phyloP scores from a whole-genome alignment of 2,113 vertebrate species.

The Athene noctua region DNA sequence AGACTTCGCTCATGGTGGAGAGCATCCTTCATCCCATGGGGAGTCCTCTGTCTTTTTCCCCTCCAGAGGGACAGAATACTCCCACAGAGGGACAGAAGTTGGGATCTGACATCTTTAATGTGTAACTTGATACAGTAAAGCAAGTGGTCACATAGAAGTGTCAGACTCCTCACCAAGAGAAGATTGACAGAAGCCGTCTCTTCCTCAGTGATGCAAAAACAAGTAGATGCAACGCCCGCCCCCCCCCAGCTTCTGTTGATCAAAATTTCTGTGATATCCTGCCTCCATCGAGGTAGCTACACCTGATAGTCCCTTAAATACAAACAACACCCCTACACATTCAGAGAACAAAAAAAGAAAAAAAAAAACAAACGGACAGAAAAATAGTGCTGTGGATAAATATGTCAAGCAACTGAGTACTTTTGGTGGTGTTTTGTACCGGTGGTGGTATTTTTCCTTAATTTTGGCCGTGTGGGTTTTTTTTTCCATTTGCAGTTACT shows the following conservation, averaged over 20 bases:
- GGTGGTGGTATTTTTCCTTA: background rate
- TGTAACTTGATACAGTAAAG: background rate
- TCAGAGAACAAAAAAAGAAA: background rate
- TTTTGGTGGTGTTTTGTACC: background rate
- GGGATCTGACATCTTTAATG: background rate
- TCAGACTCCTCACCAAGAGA: background rate
- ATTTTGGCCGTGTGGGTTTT: background rate
- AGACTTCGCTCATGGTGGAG: background rate
- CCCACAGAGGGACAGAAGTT: background rate
- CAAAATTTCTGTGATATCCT: background rate
- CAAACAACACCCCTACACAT: background rate
- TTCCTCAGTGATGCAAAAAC: background rate
- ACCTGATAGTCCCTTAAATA: background rate
- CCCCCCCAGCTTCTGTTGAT: background rate
- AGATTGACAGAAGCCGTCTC: background rate
- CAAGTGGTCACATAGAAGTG: background rate
- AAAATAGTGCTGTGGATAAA: background rate
- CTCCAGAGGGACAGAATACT: background rate
- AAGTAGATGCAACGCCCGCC: too few relatives aligned
- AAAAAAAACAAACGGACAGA: background rate
- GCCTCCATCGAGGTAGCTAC: background rate
- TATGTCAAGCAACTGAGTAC: background rate
- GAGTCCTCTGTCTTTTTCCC: background rate
- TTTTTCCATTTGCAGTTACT: slow-evolving; percentile 80
- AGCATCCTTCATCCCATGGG: background rate